These are phyloP conservation scores for Rhea americana DNA, from an alignment of 2,113 vertebrate genomes.

Conservation along the genomic window DNA sequence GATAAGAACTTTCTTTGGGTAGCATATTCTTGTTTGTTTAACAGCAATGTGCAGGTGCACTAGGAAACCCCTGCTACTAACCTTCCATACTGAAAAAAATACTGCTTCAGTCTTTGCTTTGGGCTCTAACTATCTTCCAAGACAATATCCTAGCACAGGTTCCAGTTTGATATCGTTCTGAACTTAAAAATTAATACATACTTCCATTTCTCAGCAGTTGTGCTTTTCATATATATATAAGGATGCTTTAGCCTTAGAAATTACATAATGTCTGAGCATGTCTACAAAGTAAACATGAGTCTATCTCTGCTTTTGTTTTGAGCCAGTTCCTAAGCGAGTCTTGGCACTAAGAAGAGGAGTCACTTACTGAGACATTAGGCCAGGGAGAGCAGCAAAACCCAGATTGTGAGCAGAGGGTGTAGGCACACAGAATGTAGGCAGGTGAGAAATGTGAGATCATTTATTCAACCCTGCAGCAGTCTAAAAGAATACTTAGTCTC, in stretches of 20 bases:
- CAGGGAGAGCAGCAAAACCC: conserved; percentile 57
- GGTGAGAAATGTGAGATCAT: conserved; percentile 73
- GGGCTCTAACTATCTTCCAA: not conserved
- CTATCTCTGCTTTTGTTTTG: conserved; percentile 52
- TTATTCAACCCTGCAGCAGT: conserved; percentile 58
- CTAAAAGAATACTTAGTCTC: conserved; percentile 65
- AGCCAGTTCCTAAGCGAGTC: not conserved
- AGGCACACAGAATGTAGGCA: conserved; percentile 60
- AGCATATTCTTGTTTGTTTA: not conserved
- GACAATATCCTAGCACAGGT: not conserved
- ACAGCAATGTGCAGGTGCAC: not conserved
- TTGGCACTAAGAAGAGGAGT: conserved; percentile 47
- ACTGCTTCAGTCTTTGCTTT: not conserved
- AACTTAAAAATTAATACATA: not conserved
- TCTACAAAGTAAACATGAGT: conserved; percentile 34
- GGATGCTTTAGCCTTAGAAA: not conserved
- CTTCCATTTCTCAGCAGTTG: not conserved
- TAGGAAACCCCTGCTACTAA: not conserved
- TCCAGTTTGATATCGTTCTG: not conserved
- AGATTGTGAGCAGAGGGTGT: conserved; percentile 69
- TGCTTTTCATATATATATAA: not conserved
- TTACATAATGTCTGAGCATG: conserved; percentile 19
- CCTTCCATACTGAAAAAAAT: not conserved
- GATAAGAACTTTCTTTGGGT: not conserved
- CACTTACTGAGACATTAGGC: conserved; percentile 65